Conservation (phyloP, 2,888 invertebrate genomes). For the Oegoconia quadripuncta region DNA sequence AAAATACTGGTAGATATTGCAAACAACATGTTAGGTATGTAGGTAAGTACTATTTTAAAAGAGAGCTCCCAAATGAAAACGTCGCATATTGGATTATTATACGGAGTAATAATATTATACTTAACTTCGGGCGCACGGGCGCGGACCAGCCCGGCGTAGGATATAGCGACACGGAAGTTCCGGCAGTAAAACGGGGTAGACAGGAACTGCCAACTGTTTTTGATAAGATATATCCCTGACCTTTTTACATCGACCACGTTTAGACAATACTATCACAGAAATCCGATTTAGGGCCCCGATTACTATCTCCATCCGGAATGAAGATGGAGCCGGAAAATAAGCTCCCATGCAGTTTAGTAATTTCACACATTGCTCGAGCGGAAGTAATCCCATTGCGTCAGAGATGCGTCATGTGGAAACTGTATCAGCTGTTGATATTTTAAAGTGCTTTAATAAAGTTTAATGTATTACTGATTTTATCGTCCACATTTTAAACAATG, state of each 20-base stretch:
- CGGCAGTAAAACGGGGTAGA: conserved; percentile 29
- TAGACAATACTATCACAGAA: conserved; percentile 30
- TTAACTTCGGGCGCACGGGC: conserved; percentile 12
- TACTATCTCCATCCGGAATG: conserved; percentile 27
- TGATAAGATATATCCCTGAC: conserved; percentile 18
- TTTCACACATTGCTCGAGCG: background rate
- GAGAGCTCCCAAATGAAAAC: conserved; percentile 10
- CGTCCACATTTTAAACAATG: too few species aligned
- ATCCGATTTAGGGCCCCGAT: conserved; percentile 27
- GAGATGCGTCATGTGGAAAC: too few species aligned
- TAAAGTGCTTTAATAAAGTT: too few species aligned
- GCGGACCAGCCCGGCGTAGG: conserved; percentile 10
- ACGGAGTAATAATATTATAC: conserved; percentile 17
- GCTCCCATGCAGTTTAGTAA: conserved; percentile 6
- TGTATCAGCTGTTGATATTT: too few species aligned
- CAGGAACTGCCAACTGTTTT: conserved; percentile 12
- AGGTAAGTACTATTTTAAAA: too few species aligned
- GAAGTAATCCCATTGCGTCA: conserved; percentile 3
- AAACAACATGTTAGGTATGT: too few species aligned
- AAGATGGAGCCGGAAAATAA: conserved; percentile 33
- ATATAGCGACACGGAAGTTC: conserved; percentile 28
- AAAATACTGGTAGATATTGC: too few species aligned
- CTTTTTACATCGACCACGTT: conserved; percentile 16
- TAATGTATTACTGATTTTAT: too few species aligned
- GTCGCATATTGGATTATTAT: conserved; percentile 18